Evolutionary conservation across 2,113 vertebrate species (phyloP).

Genomic region (Sclerurus mexicanus): DNA sequence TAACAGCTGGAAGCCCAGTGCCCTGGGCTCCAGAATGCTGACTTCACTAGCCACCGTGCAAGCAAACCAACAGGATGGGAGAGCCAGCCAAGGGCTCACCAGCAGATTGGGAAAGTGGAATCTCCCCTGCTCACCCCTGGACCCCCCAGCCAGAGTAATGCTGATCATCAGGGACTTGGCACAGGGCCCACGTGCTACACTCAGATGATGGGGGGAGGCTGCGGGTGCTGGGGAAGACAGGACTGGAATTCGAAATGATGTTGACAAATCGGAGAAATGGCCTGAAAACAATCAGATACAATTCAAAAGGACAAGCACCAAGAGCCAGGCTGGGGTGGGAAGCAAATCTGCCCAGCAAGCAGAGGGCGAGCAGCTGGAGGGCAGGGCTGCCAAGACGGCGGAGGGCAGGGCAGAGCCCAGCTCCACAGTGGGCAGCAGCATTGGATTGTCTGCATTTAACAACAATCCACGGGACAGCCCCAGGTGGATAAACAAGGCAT

Average conservation of each 20-base stretch:
- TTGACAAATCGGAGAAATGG: conserved; percentile 67
- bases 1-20: neutral
- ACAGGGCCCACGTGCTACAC: neutral
- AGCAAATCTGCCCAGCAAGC: neutral
- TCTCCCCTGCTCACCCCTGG: neutral
- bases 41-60: neutral
- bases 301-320: conserved; percentile 59
- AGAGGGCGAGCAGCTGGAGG: neutral
- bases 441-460: neutral
- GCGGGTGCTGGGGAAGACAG: neutral
- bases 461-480: neutral
- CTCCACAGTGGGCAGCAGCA: neutral
- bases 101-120: neutral
- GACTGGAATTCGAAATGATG: conserved; percentile 53
- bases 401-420: neutral
- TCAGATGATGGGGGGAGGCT: conserved; percentile 13
- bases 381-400: neutral
- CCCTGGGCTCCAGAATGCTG: neutral
- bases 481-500: neutral
- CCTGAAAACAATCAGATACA: conserved; percentile 62
- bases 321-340: neutral
- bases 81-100: neutral
- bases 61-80: neutral
- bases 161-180: neutral
- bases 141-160: neutral